Base-by-base conservation (phyloP, 1,140 invertebrate species). In the Asbolus verrucosus region DNA sequence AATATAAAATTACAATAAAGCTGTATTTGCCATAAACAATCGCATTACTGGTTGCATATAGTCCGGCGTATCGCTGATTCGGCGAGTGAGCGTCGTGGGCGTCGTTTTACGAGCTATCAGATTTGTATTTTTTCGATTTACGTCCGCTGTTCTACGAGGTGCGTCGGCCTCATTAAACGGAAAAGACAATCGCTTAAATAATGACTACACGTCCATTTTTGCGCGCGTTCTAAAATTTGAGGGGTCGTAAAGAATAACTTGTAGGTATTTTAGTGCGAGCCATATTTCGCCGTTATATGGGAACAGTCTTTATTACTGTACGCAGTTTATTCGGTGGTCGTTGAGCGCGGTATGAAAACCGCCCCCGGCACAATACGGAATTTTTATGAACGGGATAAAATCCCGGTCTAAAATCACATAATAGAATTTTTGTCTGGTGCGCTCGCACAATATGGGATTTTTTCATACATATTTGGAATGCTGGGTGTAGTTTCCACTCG, bases 361-460 rank as follows among this genome's bases (percentile, higher is more conserved):
- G 27, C 50, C 54, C 66, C 31, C 11, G 61, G 66, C 66, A 61
- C 54, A 68, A 68, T 68, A 68, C 59, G 66, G 66, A 68, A 68
- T 68, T 68, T 68, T 68, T 68, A 68, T 68, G 50, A 68, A 50
- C 66, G 66, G 66, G 50, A 59, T 59, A 68, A 65, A 68, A 68
- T 68, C 66, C 54, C 66, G 27, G 66, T 68, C 66, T 68, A 68
- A 68, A 68, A 68, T 68, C 36, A 30, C 18, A 62, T 68, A 68
- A 68, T 68, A 62, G 66, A 68, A 68, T 68, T 68, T 62, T 68
- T 68, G 66, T 62, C 50, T 68, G 59, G 19, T 67, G 65, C 41
- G 31, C 46, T 54, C 21, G 24, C 36, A 62, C 59, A 62, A 62
- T 62, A 62, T 62, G 59, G 59, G 59, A 62, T 62, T 62, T 62